A percentile compares a stretch with the other conserved stretches of the same genome.
These are phyloP conservation scores for Antigone vipio DNA, from an alignment of 2,113 vertebrate genomes.

Conservation along the genomic window DNA sequence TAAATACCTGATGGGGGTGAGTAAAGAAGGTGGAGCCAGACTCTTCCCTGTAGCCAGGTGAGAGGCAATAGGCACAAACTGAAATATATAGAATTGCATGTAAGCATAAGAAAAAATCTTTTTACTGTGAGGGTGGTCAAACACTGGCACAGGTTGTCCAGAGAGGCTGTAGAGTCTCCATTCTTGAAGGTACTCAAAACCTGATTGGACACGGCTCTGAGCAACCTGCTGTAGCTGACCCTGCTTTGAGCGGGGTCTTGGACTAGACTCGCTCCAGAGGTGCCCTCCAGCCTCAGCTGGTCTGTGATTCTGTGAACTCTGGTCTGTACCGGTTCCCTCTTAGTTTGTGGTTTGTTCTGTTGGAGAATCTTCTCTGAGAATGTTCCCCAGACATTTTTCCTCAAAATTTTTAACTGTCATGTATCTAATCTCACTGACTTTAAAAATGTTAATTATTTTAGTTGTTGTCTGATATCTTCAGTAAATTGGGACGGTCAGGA, in stretches of 20 bases:
- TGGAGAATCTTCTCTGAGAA: background rate
- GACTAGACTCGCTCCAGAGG: background rate
- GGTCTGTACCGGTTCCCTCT: background rate
- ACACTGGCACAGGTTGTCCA: background rate
- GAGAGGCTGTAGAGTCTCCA: background rate
- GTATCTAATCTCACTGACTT: background rate
- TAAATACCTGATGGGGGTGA: background rate
- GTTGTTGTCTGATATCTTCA: background rate
- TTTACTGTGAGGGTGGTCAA: background rate
- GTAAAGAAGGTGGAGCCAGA: background rate
- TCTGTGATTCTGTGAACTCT: background rate
- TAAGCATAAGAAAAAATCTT: background rate
- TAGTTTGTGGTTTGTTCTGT: background rate
- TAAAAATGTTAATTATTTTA: background rate
- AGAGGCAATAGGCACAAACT: background rate
- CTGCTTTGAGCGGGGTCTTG: background rate
- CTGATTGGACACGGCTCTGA: background rate
- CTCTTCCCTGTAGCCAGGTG: background rate
- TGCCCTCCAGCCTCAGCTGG: background rate
- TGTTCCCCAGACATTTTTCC: background rate
- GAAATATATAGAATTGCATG: background rate
- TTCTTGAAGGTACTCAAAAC: background rate
- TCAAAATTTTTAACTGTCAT: background rate
- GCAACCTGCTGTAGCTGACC: background rate
- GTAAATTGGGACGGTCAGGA: background rate